Evolutionary conservation across 30 jellyfish, hydroid and myxozoan genomes (phyloP).

Genomic region (Aurelia aurita complex sp. Pacific): DNA sequence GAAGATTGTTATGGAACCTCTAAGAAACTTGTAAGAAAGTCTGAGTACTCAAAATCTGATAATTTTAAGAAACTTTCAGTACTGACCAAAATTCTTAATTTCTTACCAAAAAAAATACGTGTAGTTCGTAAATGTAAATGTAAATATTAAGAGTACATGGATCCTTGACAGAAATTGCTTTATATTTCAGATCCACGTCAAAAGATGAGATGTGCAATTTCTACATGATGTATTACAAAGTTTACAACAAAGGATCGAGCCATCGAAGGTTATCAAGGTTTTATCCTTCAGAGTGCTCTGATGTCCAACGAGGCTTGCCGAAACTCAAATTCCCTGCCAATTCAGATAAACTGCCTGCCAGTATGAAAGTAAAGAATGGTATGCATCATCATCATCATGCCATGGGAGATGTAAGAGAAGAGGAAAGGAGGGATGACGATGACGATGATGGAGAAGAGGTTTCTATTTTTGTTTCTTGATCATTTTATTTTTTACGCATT

Average conservation of each 20-base stretch:
- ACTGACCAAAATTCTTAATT: too few species aligned
- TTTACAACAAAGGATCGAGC: conserved; percentile 7
- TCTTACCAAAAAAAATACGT: too few species aligned
- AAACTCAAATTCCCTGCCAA: conserved; percentile 49
- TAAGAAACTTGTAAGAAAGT: too few species aligned
- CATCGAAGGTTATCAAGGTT: background rate
- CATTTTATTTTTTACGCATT: too few species aligned
- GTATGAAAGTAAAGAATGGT: conserved; percentile 28
- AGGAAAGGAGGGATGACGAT: conserved; percentile 11
- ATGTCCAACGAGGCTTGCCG: conserved; percentile 16
- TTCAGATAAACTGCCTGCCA: conserved; percentile 56
- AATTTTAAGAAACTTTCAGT: too few species aligned
- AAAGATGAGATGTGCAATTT: conserved; percentile 88
- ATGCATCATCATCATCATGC: conserved; percentile 35
- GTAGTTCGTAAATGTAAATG: too few species aligned
- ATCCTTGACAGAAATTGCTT: background rate
- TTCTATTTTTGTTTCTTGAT: background rate
- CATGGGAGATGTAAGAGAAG: conserved; percentile 13
- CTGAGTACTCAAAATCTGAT: too few species aligned
- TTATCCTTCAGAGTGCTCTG: conserved; percentile 41
- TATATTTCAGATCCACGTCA: conserved; percentile 54
- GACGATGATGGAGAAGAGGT: conserved; percentile 20
- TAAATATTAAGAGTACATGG: background rate
- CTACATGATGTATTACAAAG: conserved; percentile 80
- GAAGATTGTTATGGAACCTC: too few species aligned